Conservation (phyloP, 2,797 vertebrate genomes). For the Ptychadena robeensis region DNA sequence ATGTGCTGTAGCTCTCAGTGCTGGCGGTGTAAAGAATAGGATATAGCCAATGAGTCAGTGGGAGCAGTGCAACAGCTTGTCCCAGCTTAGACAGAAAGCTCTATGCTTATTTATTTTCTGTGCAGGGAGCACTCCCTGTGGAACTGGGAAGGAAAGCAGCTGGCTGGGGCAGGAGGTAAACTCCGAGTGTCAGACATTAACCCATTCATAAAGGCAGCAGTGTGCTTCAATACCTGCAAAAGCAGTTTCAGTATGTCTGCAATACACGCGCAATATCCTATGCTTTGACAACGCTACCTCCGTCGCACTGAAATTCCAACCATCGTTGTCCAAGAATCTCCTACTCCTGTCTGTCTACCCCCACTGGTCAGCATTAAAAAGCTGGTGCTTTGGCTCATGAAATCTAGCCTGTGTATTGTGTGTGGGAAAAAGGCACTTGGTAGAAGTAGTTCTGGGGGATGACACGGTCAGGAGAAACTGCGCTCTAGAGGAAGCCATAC, state of each 20-base stretch:
- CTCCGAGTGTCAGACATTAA: conserved; percentile 15
- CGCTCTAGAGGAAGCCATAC: too few species aligned
- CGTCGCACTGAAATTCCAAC: too few species aligned
- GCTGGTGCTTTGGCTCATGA: too few species aligned
- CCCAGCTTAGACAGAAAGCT: conserved; percentile 41
- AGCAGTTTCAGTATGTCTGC: not conserved
- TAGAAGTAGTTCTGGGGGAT: too few species aligned
- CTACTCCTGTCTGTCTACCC: too few species aligned
- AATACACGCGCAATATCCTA: not conserved
- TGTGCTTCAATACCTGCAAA: not conserved
- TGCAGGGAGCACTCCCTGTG: conserved; percentile 50
- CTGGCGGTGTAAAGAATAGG: conserved; percentile 28
- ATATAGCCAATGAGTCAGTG: conserved; percentile 49
- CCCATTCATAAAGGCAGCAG: not conserved
- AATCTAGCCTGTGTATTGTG: too few species aligned
- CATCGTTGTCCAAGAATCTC: too few species aligned
- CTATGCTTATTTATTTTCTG: conserved; percentile 47
- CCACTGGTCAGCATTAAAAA: too few species aligned
- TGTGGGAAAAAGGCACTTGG: too few species aligned
- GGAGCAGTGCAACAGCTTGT: conserved; percentile 52
- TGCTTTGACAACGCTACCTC: too few species aligned
- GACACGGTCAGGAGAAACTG: too few species aligned
- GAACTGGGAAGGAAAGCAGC: conserved; percentile 37
- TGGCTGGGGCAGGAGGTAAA: conserved; percentile 36
- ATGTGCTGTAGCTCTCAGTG: conserved; percentile 44